Percentiles rank a stretch among this genome's conserved stretches.
Conservation (phyloP, 2,113 vertebrate species). For the Dipodomys ordii region DNA sequence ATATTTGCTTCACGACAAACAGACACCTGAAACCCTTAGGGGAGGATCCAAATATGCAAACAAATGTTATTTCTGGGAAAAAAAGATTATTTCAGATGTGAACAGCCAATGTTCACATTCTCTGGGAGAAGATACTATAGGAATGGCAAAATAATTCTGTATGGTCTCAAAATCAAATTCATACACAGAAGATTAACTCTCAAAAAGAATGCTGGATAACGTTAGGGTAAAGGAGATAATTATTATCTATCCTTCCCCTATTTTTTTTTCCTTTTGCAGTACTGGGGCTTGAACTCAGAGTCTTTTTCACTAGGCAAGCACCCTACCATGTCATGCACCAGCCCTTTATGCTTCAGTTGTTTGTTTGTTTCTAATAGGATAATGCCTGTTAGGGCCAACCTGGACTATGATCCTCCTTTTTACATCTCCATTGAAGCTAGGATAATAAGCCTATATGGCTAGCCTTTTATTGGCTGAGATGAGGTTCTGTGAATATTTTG, state of each 20-base stretch:
- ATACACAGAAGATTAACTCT: not conserved
- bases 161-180: not conserved
- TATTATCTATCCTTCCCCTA: not conserved
- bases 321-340: too few species aligned
- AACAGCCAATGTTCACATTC: constrained; percentile 1
- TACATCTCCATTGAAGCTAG: too few species aligned
- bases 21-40: constrained; percentile 2
- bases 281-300: too few species aligned
- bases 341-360: too few species aligned
- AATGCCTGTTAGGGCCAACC: too few species aligned
- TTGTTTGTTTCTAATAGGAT: too few species aligned
- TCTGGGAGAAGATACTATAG: not conserved
- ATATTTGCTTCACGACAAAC: constrained; percentile 44
- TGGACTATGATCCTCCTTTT: too few species aligned
- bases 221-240: not conserved
- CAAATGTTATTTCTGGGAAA: constrained; percentile 29
- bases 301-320: too few species aligned
- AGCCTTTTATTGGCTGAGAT: too few species aligned
- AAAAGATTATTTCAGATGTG: constrained; percentile 41
- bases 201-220: not conserved
- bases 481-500: too few species aligned
- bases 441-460: too few species aligned
- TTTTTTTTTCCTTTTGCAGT: not conserved
- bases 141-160: constrained; percentile 43
- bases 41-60: constrained; percentile 8